Base-by-base conservation (phyloP, 2,113 vertebrate species). In the Henicopernis longicauda region DNA sequence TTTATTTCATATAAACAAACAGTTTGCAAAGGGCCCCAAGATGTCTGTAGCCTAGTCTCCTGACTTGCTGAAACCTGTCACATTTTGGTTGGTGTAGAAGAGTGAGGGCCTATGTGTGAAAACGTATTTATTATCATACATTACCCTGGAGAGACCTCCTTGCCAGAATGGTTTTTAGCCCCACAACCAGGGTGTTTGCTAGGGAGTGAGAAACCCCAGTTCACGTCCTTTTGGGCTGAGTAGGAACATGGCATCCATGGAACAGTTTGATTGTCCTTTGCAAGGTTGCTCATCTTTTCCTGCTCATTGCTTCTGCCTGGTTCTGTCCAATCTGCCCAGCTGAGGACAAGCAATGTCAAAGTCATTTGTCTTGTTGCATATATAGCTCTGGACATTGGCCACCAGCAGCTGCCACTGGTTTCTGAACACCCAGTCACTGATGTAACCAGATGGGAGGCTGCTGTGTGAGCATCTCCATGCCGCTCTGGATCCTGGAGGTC, bases 371-470 rank as follows among this genome's bases (percentile, higher is more conserved):
- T 18, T 54, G 13, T 50, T 38, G 11, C 5, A 22, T 7, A 15
- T 29, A 20, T 14, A 84, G 47, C 13, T 63, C 29, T n/a, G 5
- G n/a, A 19, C 20, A 34, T 0, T 3, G 17, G 3, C 5, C 19
- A 70, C 6, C 34, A 57, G 54, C 8, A 21, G 7, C 36, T 70
- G 27, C 11, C 40, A 23, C 29, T 66, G 27, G 13, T 78, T 71
- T 69, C 66, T 62, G 54, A 67, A 6, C 9, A 8, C 17, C 5
- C 2, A 12, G 1, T 50, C 23, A 29, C 34, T 16, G 15, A 7
- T 58, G 11, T 27, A 82, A 47, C 11, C 17, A 57, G 22, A 18
- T 27, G n/a, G 5, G 27, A 77, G 10, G 34, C 20, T 69, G 16
- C 45, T 70, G 7, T 40, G 9, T 32, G 47, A 76, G 22, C 32